Evolutionary conservation across 2,113 vertebrate species (phyloP).

Genomic region (Bostrychus sinensis): DNA sequence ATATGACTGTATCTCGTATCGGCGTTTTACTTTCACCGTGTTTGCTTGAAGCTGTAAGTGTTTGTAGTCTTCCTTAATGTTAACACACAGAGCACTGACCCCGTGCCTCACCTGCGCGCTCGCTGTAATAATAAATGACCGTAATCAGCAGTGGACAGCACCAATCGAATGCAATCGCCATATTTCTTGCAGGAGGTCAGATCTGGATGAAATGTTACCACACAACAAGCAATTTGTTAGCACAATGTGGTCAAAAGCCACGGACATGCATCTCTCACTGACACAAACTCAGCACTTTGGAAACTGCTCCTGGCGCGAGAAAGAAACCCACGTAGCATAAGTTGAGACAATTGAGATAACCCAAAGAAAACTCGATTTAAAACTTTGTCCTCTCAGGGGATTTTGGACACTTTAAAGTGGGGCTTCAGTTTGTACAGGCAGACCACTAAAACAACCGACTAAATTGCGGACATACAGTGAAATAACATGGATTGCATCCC

Average conservation of each 20-base stretch:
- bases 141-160: constrained; percentile 85
- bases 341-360: not conserved
- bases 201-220: constrained; percentile 88
- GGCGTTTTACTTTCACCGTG: not conserved
- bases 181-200: constrained; percentile 86
- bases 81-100: not conserved
- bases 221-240: constrained; percentile 86
- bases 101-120: constrained; percentile 47
- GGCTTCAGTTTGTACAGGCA: no score
- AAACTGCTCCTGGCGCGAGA: constrained; percentile 66
- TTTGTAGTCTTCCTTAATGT: not conserved
- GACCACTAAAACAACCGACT: no score
- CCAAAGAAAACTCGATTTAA: not conserved
- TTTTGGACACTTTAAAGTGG: no score
- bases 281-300: constrained; percentile 83
- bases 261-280: constrained; percentile 80
- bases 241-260: constrained; percentile 83
- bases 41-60: not conserved
- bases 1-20: no score
- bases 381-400: not conserved
- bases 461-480: no score
- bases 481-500: no score
- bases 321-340: constrained; percentile 26
- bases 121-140: constrained; percentile 87
- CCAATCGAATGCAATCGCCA: constrained; percentile 86